Evolutionary conservation across 2,888 invertebrate genomes (phyloP), one percentile per base, ranked within the genome.

Genomic region (Andrena minutula): DNA sequence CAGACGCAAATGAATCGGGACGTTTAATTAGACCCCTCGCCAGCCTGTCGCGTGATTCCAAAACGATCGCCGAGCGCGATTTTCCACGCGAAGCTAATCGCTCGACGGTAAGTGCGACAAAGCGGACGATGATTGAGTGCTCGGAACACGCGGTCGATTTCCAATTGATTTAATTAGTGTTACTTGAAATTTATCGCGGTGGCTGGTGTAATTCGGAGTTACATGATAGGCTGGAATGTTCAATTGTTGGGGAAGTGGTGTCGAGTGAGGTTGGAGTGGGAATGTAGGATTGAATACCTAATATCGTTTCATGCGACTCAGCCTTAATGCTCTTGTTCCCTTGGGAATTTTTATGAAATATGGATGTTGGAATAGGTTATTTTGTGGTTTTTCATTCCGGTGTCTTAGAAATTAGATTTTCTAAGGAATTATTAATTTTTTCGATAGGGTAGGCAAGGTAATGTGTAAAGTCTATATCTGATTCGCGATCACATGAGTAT

Each of bases 11-110:
- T 74, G 61, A 63, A 71, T 70, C 32, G 35, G n/a, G 5, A 6
- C 35, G 61, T 61, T 68, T 78, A 79, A 73, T 74, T 70, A 66
- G 56, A 58, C 32, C n/a, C 8, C 60, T 51, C 49, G n/a, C 16
- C 53, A n/a, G 7, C n/a, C 30, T 10, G 23, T 12, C 60, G 51
- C 3, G 49, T 32, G 47, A 75, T 72, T 51, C 32, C 23, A 16
- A 16, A 56, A n/a, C 56, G 70, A 71, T 71, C 23, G 32, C 20
- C 26, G 53, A 53, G 41, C 41, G 35, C 3, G 51, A 53, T 61
- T 60, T 71, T 71, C 41, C 12, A 23, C 70, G 26, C 1, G 16
- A 5, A 30, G 61, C 71, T 61, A 77, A 77, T 77, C 66, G 56
- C 49, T 35, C 23, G 23, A 16, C n/a, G 6, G 65, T 53, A 71